Percentiles rank a stretch among this genome's conserved stretches.
phyloP scores from a whole-genome alignment of 1,140 invertebrate genomes.

The Riptortus pedestris region DNA sequence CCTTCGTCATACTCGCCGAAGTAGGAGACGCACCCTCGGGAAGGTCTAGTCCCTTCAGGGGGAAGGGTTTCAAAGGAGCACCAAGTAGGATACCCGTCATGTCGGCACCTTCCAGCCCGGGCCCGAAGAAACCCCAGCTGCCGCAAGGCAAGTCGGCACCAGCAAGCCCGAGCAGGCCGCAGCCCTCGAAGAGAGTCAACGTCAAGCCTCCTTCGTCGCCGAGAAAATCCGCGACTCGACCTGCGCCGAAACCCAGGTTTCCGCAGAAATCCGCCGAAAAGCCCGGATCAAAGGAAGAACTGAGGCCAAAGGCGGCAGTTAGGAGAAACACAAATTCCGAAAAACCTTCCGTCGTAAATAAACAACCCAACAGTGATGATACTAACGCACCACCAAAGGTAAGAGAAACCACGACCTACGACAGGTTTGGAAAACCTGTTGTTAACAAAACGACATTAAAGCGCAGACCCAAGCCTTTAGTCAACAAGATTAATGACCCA shows the following conservation, averaged over 20 bases:
- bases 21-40: constrained; percentile 38
- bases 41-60: constrained; percentile 45
- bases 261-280: background rate
- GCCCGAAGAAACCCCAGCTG: background rate
- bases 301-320: background rate
- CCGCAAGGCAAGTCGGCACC: constrained; percentile 15
- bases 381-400: background rate
- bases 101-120: constrained; percentile 14
- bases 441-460: background rate
- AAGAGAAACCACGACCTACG: background rate
- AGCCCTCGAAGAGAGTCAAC: background rate
- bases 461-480: background rate
- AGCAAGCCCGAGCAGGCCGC: constrained; percentile 16
- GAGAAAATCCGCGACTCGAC: background rate
- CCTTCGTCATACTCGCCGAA: constrained; percentile 51
- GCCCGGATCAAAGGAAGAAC: background rate
- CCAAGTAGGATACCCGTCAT: constrained; percentile 27
- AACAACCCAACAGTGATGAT: background rate
- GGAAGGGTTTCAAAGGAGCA: constrained; percentile 45
- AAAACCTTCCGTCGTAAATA: background rate
- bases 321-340: background rate
- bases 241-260: background rate
- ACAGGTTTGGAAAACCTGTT: background rate
- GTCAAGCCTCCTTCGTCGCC: background rate
- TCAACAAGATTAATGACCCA: background rate